Base-by-base conservation (phyloP, 2,797 vertebrate species). In the Chelonia mydas region DNA sequence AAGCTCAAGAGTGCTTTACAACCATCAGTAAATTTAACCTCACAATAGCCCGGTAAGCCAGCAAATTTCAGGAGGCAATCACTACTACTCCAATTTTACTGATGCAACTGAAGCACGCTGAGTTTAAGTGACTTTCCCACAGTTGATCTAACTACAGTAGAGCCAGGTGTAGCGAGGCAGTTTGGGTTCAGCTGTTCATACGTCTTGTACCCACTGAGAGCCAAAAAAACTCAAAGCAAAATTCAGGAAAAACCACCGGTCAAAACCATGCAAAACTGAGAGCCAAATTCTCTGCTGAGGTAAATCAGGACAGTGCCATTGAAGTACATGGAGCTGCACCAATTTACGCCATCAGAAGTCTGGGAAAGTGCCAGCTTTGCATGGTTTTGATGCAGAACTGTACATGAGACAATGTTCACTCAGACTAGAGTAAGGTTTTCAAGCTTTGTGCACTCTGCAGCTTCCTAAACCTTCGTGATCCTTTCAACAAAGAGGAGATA, bases 181-280 rank as follows among this genome's bases (percentile, higher is more conserved):
- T 23, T 68, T 68, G 65, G 65, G n/a, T 37, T 68, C n/a, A 68
- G 65, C n/a, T 37, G 1, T 87, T 92, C 80, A 74, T 90, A 89
- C 0, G 0, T 82, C 89, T 95, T 86, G 51, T 86, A 89, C n/a
- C 55, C 51, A 95, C 59, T 95, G 86, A 11, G 93, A 95, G 78
- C 33, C 54, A 45, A 89, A 94, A 50, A 90, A 91, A 88, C 55
- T 79, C 88, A 90, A 93, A 94, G 76, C 37, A 93, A 97, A 95
- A 27, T 61, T 95, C 74, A 83, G 27, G 6, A 94, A 37, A 85
- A 87, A 59, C 45, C 21, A 89, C n/a, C 17, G 53, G 50, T 54
- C 45, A 94, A 93, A 94, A 81, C 23, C 4, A 47, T 27, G 25
- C 5, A 83, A 93, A 95, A 83, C 91, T 81, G 84, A 93, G 86